These are phyloP conservation scores for Aphelenchoides bicaudatus DNA, from an alignment of 2,888 invertebrate species.

Conservation along the genomic window DNA sequence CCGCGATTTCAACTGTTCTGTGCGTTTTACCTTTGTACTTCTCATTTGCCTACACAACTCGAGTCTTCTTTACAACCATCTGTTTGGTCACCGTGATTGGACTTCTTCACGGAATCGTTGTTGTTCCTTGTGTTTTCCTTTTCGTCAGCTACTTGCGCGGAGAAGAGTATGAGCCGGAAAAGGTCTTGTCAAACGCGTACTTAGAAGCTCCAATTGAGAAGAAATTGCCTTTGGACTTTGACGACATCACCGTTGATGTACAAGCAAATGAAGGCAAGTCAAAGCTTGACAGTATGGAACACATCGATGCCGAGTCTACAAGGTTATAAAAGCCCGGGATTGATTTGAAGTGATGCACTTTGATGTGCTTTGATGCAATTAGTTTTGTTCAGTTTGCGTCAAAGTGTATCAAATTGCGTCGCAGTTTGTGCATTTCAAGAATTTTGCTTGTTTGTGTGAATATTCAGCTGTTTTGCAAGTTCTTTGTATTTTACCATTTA, in stretches of 20 bases:
- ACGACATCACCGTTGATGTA: neutral
- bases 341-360: too few species aligned
- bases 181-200: too few species aligned
- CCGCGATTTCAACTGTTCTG: slow-evolving; percentile 43
- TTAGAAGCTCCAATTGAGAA: too few species aligned
- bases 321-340: too few species aligned
- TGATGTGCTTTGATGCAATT: too few species aligned
- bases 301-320: slow-evolving; percentile 7
- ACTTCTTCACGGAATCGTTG: slow-evolving; percentile 48
- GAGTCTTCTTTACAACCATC: slow-evolving; percentile 56
- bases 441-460: neutral
- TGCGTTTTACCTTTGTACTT: slow-evolving; percentile 54
- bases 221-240: neutral
- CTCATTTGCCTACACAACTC: slow-evolving; percentile 51
- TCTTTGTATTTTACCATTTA: too few species aligned
- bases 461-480: too few species aligned
- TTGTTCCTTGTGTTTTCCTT: slow-evolving; percentile 53
- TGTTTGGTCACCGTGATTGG: slow-evolving; percentile 56
- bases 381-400: too few species aligned
- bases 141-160: slow-evolving; percentile 29
- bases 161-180: too few species aligned
- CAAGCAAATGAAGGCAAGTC: neutral
- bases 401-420: neutral
- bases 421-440: neutral
- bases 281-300: neutral